Conservation (phyloP, 2,888 invertebrate genomes). For the Leptinotarsa juncta region DNA sequence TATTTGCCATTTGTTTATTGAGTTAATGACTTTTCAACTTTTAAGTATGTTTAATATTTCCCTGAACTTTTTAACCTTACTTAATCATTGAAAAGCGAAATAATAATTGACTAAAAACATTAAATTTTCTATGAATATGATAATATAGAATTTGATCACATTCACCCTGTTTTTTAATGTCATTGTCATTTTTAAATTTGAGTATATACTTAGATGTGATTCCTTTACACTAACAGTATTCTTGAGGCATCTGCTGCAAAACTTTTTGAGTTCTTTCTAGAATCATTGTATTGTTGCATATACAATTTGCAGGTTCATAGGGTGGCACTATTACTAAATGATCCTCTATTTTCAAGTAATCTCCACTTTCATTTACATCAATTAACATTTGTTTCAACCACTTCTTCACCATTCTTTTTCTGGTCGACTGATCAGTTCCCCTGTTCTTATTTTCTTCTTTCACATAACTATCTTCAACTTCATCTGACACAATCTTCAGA, state of each 20-base stretch:
- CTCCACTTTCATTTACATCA: conserved; percentile 59
- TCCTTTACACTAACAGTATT: conserved; percentile 38
- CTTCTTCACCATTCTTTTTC: conserved; percentile 54
- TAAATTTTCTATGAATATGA: no score
- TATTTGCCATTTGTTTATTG: background rate
- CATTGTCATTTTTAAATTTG: no score
- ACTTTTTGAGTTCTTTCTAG: conserved; percentile 62
- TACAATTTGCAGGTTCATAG: conserved; percentile 61
- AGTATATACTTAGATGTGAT: background rate
- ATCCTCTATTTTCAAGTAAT: conserved; percentile 60
- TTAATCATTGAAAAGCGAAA: no score
- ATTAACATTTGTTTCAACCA: conserved; percentile 62
- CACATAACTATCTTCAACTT: conserved; percentile 47
- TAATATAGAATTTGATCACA: no score
- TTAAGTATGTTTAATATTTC: no score
- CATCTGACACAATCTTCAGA: conserved; percentile 50
- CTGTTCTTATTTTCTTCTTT: conserved; percentile 21
- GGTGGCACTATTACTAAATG: conserved; percentile 62
- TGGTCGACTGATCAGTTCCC: conserved; percentile 34
- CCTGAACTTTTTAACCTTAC: no score
- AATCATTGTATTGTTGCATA: conserved; percentile 62
- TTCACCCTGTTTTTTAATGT: background rate
- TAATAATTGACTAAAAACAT: no score
- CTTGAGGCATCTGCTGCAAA: conserved; percentile 59
- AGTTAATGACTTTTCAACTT: no score